phyloP scores from a whole-genome alignment of 92 coral and sea anemone genomes.

The Siderastrea radians region DNA sequence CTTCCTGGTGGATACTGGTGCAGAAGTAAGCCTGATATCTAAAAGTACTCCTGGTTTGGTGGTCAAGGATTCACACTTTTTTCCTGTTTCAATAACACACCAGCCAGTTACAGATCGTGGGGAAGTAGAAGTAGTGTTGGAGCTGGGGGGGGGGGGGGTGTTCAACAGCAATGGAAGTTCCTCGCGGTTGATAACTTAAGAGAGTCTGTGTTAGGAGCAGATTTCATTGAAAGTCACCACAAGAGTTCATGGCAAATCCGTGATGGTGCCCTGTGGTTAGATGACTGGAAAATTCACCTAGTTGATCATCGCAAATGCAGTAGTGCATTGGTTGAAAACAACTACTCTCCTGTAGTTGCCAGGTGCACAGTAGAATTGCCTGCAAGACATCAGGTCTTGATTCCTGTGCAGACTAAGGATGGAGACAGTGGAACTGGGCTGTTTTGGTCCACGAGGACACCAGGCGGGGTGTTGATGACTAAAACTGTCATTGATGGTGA shows the following conservation, averaged over 20 bases:
- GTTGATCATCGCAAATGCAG: conserved; percentile 38
- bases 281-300: conserved; percentile 48
- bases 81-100: conserved; percentile 40
- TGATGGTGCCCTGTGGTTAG: conserved; percentile 57
- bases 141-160: conserved; percentile 12
- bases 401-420: conserved; percentile 64
- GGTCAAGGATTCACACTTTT: background rate
- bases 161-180: conserved; percentile 55
- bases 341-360: conserved; percentile 61
- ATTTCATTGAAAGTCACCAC: conserved; percentile 71
- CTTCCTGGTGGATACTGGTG: conserved; percentile 55
- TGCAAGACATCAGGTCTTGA: conserved; percentile 64
- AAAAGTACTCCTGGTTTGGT: conserved; percentile 43
- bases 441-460: conserved; percentile 63
- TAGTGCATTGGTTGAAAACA: conserved; percentile 29
- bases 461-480: conserved; percentile 55
- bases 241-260: conserved; percentile 51
- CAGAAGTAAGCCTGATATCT: conserved; percentile 57
- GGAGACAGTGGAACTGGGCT: conserved; percentile 46
- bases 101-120: conserved; percentile 55
- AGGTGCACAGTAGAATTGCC: conserved; percentile 65
- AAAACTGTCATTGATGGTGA: conserved; percentile 68
- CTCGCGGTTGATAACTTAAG: conserved; percentile 47
- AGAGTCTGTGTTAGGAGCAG: conserved; percentile 66
- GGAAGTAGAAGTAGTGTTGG: conserved; percentile 50